Evolutionary conservation across 2,113 vertebrate genomes (phyloP).

Genomic region (Paraplagusia blochii): DNA sequence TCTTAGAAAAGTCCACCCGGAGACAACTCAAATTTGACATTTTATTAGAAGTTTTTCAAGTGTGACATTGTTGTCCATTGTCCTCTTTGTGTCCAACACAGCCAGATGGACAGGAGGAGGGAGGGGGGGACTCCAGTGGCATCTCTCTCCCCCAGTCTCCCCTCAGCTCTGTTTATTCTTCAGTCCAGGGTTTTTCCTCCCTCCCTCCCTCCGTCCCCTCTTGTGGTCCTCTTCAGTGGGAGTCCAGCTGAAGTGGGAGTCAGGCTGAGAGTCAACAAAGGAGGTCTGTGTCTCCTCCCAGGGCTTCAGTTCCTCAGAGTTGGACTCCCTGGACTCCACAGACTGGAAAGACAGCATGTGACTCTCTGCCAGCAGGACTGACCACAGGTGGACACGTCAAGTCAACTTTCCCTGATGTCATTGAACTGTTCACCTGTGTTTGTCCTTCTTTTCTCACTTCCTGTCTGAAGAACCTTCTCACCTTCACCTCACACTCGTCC

Average conservation of each 20-base stretch:
- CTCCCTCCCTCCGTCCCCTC: constrained; percentile 1
- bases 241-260: constrained; percentile 15
- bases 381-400: too few species aligned
- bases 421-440: too few species aligned
- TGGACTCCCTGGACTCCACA: too few species aligned
- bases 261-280: constrained; percentile 8
- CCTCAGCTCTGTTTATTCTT: constrained; percentile 19
- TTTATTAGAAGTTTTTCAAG: not conserved
- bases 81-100: constrained; percentile 13
- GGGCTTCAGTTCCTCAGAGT: too few species aligned
- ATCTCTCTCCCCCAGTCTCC: not conserved
- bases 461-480: too few species aligned
- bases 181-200: constrained; percentile 4
- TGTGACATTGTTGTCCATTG: constrained; percentile 30
- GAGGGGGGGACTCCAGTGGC: not conserved
- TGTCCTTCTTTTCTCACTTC: too few species aligned
- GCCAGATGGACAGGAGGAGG: constrained; percentile 22
- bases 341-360: too few species aligned
- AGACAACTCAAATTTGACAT: too few species aligned
- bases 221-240: not conserved
- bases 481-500: too few species aligned
- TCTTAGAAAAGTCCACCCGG: too few species aligned
- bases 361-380: too few species aligned
- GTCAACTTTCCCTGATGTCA: too few species aligned
- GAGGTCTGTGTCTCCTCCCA: not conserved